phyloP scores from a whole-genome alignment of 1,140 invertebrate species.

The Acromyrmex heyeri region DNA sequence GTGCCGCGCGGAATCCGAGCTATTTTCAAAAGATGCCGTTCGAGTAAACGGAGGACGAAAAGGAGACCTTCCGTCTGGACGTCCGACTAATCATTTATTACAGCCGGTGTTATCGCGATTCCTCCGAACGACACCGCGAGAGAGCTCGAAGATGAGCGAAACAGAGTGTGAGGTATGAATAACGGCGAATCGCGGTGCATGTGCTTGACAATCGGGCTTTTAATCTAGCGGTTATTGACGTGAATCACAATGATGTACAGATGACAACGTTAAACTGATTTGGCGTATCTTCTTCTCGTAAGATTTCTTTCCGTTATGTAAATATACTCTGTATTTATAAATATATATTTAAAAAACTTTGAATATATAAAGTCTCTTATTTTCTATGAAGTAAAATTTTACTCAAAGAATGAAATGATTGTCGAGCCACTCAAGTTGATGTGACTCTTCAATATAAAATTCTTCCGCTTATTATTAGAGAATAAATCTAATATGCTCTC shows the following conservation, averaged over 20 bases:
- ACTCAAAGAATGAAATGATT: too few species aligned
- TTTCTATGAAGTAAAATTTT: too few species aligned
- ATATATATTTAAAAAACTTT: neutral
- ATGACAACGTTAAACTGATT: neutral
- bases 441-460: too few species aligned
- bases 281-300: neutral
- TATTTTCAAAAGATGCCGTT: slow-evolving; percentile 79
- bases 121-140: neutral
- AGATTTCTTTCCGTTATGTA: neutral
- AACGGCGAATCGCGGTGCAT: neutral
- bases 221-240: neutral
- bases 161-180: neutral
- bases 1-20: slow-evolving; percentile 81
- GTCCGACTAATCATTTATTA: slow-evolving; percentile 51
- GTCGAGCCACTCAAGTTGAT: too few species aligned
- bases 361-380: too few species aligned
- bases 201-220: neutral
- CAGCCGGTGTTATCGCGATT: slow-evolving; percentile 21
- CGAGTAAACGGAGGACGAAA: slow-evolving; percentile 52
- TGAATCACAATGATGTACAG: neutral
- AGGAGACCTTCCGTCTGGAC: slow-evolving; percentile 25
- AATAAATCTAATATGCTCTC: too few species aligned
- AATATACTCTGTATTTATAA: neutral
- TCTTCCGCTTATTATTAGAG: too few species aligned
- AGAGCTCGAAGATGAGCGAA: neutral